Base-by-base conservation (phyloP, 2,888 invertebrate genomes). In the Zootermopsis nevadensis region DNA sequence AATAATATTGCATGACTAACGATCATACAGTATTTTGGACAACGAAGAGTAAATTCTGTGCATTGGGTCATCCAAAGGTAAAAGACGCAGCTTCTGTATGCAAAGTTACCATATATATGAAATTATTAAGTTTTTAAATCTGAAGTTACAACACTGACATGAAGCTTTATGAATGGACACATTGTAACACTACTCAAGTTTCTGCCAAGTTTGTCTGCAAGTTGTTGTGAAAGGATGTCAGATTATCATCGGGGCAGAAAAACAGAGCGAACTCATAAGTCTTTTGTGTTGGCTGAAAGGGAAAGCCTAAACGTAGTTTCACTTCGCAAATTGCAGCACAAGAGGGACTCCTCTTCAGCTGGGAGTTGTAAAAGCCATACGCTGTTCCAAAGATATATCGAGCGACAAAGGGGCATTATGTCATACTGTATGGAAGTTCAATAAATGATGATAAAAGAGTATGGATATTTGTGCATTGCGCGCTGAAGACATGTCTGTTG, bases 371-470 rank as follows among this genome's bases (percentile, higher is more conserved):
- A 69, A 69, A 69, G 69, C 69, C 33, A 69, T 33, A 33, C 69
- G 33, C 33, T 69, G 69, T 69, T 69, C 31, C 1, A 33, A 69
- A 33, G 69, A 31, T 69, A 74, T 38, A 38, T 35, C 8, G 35
- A 74, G 38, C 38, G 42, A 74, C 74, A 74, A 72, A 72, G 74
- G 38, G 38, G 35, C 33, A 69, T 69, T 69, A 69, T 69, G 69
- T 33, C 19, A 69, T 33, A 42, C 35, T 24, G 38, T 38, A 74
- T 74, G 74, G 33, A 74, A 74, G 38, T 38, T n/a, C 74, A 74
- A 74, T 74, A 74, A 74, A 74, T 74, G 35, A 33, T 74, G 74
- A 38, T 31, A 69, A 69, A 69, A 33, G 33, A 33, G 69, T 33
- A 33, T 69, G 69, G 33, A 69, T 69, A 30, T 31, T 6, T 67